Conservation (phyloP, 2,888 invertebrate species). For the Phrixothrix hirtus region DNA sequence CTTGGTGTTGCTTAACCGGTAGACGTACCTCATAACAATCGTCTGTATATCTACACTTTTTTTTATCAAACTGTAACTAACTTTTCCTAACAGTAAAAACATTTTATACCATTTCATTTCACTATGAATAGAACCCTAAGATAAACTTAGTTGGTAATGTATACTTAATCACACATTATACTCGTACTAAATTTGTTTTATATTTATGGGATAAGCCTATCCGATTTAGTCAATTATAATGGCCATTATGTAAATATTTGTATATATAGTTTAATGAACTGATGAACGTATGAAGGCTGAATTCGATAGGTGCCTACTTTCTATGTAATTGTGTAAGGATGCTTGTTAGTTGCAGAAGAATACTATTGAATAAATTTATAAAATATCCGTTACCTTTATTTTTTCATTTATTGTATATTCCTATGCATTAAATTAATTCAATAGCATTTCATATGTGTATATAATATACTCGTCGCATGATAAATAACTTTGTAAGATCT, state of each 20-base stretch:
- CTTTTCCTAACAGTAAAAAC: too few relatives aligned
- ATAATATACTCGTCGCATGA: not conserved
- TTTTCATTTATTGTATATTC: too few relatives aligned
- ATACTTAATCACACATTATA: too few relatives aligned
- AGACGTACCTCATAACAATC: slow-evolving; percentile 51
- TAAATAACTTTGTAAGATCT: too few relatives aligned
- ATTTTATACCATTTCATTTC: too few relatives aligned
- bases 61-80: too few relatives aligned
- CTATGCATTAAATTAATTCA: too few relatives aligned
- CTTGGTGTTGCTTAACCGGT: slow-evolving; percentile 60
- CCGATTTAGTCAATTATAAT: slow-evolving; percentile 24
- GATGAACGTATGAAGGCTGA: slow-evolving; percentile 16
- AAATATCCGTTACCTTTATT: not conserved
- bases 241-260: slow-evolving; percentile 12
- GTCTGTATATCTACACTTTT: slow-evolving; percentile 5
- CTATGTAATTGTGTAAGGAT: slow-evolving; percentile 1
- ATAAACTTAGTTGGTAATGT: too few relatives aligned
- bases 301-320: slow-evolving; percentile 28
- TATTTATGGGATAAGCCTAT: slow-evolving; percentile 12
- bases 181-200: not conserved
- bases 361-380: not conserved
- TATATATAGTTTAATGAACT: slow-evolving; percentile 5
- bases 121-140: too few relatives aligned
- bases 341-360: not conserved
- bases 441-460: too few relatives aligned